These are phyloP conservation scores for Andrena chrysosceles DNA, from an alignment of 2,888 invertebrate species.

Conservation along the genomic window DNA sequence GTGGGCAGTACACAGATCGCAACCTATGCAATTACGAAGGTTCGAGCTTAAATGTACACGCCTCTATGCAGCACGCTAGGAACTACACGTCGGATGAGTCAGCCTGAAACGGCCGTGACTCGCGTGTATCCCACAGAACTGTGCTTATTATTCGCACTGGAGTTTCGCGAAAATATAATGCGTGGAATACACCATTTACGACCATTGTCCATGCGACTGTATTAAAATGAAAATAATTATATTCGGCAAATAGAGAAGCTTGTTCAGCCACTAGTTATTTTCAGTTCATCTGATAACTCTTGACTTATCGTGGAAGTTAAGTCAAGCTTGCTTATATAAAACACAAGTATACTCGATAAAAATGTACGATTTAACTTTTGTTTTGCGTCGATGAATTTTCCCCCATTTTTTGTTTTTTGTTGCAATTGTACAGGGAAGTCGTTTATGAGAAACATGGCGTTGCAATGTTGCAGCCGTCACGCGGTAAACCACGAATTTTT, in stretches of 20 bases:
- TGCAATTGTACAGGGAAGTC: constrained; percentile 19
- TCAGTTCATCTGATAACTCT: constrained; percentile 36
- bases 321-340: background rate
- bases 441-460: constrained; percentile 55
- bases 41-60: constrained; percentile 66
- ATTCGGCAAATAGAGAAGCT: constrained; percentile 12
- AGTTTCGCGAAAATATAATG: constrained; percentile 50
- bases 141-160: constrained; percentile 52
- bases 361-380: background rate
- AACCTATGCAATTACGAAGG: constrained; percentile 65
- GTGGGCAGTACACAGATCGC: constrained; percentile 54
- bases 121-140: constrained; percentile 44
- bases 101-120: constrained; percentile 55
- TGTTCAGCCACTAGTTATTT: constrained; percentile 12
- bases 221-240: background rate
- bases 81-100: constrained; percentile 59
- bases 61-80: constrained; percentile 70
- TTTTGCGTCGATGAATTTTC: background rate
- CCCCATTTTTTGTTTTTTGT: background rate
- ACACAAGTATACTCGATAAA: background rate
- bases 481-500: constrained; percentile 60
- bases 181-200: constrained; percentile 10
- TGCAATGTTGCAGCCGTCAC: constrained; percentile 50
- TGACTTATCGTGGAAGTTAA: constrained; percentile 4
- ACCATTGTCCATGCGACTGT: constrained; percentile 16